Percentiles rank a stretch among this genome's conserved stretches.
These are phyloP conservation scores for Mesocricetus auratus DNA, from an alignment of 2,113 vertebrate species.

Conservation along the genomic window DNA sequence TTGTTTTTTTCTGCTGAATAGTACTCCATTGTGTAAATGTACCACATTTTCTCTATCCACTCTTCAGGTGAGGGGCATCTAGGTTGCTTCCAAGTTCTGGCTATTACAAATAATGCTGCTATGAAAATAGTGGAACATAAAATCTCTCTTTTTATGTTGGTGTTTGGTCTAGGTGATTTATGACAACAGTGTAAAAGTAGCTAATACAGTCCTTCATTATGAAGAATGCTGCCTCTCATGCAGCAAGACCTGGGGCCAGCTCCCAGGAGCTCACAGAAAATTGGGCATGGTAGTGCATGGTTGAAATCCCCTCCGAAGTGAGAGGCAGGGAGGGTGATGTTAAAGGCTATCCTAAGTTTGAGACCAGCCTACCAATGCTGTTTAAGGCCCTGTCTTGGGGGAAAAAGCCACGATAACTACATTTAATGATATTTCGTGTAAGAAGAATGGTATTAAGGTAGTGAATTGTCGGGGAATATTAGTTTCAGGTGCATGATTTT, in stretches of 20 bases:
- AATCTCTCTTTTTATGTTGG: not conserved
- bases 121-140: no score
- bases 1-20: no score
- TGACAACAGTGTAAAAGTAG: not conserved
- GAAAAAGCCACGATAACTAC: not conserved
- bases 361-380: not conserved
- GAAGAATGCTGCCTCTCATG: not conserved
- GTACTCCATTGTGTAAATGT: no score
- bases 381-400: not conserved
- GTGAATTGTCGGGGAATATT: not conserved
- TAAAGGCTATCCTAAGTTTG: not conserved
- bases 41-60: no score
- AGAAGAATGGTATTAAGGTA: not conserved
- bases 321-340: not conserved
- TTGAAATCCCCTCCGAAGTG: not conserved
- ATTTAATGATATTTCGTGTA: not conserved
- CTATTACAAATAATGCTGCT: no score
- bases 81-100: no score
- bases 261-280: no score
- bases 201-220: not conserved
- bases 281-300: not conserved
- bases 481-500: no score
- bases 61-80: no score
- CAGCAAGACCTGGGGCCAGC: not conserved
- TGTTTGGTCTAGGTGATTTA: not conserved